Conservation (phyloP, 2,113 vertebrate species). For the Gobius niger region DNA sequence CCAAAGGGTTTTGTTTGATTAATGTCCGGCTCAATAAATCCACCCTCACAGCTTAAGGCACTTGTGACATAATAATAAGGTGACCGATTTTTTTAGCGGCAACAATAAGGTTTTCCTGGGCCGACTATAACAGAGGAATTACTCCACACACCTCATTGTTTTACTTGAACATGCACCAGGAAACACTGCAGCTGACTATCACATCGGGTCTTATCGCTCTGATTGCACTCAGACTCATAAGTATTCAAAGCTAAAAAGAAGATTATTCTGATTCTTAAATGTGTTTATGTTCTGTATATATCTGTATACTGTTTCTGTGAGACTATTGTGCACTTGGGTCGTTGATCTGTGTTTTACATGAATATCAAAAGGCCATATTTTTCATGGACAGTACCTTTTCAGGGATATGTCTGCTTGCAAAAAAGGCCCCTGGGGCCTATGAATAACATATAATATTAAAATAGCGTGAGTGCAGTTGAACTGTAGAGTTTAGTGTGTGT, state of each 20-base stretch:
- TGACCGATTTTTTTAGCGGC: background rate
- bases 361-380: constrained; percentile 81
- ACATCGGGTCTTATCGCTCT: constrained; percentile 63
- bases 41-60: background rate
- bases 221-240: constrained; percentile 74
- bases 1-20: no score
- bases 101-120: background rate
- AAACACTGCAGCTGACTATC: constrained; percentile 68
- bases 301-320: constrained; percentile 82
- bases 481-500: constrained; percentile 68
- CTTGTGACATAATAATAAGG: background rate
- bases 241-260: constrained; percentile 64
- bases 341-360: constrained; percentile 80
- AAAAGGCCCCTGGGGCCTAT: constrained; percentile 66
- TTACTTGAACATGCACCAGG: constrained; percentile 79
- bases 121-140: constrained; percentile 5
- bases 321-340: constrained; percentile 80
- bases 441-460: constrained; percentile 65
- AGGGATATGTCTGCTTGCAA: constrained; percentile 79
- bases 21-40: no score
- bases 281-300: constrained; percentile 78
- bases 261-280: constrained; percentile 65
- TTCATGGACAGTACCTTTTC: constrained; percentile 79
- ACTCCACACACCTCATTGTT: constrained; percentile 73
- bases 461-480: constrained; percentile 69